These are phyloP conservation scores for Hemistola chrysoprasaria DNA, from an alignment of 2,888 invertebrate species.

Conservation along the genomic window DNA sequence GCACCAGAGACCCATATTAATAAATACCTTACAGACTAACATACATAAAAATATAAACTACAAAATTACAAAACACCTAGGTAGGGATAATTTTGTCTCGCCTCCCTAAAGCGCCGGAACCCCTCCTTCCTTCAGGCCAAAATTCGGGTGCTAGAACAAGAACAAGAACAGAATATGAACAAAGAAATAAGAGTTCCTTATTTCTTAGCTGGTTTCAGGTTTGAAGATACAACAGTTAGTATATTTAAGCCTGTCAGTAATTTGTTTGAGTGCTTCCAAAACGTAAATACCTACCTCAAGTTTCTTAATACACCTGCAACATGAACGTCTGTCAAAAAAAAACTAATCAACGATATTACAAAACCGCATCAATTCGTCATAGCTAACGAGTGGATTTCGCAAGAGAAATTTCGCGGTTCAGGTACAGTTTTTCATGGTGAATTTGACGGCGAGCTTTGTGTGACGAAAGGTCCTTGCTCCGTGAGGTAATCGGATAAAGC, in stretches of 20 bases:
- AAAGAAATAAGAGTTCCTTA: too few relatives aligned
- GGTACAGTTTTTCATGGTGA: slow-evolving; percentile 66
- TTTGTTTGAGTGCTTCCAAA: slow-evolving; percentile 19
- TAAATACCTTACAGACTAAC: too few relatives aligned
- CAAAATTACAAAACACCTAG: too few relatives aligned
- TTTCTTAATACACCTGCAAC: slow-evolving; percentile 20
- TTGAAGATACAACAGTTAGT: too few relatives aligned
- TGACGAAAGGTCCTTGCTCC: slow-evolving; percentile 78
- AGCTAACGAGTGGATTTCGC: slow-evolving; percentile 44
- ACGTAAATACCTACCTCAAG: slow-evolving; percentile 8
- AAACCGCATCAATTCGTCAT: slow-evolving; percentile 24
- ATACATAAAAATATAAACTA: too few relatives aligned
- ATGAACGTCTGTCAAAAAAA: slow-evolving; percentile 17
- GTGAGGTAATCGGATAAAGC: slow-evolving; percentile 75
- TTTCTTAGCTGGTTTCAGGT: too few relatives aligned
- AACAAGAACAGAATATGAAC: too few relatives aligned
- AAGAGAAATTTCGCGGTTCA: slow-evolving; percentile 58
- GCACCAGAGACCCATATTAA: too few relatives aligned
- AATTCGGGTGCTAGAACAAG: too few relatives aligned
- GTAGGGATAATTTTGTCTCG: too few relatives aligned
- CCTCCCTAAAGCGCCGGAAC: too few relatives aligned
- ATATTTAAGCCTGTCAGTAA: slow-evolving; percentile 9
- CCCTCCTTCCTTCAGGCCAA: too few relatives aligned
- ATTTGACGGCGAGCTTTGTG: slow-evolving; percentile 73
- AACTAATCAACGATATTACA: slow-evolving; percentile 30